These are phyloP conservation scores for Benthosema pterotum DNA, from an alignment of 2,797 vertebrate species.

Conservation along the genomic window DNA sequence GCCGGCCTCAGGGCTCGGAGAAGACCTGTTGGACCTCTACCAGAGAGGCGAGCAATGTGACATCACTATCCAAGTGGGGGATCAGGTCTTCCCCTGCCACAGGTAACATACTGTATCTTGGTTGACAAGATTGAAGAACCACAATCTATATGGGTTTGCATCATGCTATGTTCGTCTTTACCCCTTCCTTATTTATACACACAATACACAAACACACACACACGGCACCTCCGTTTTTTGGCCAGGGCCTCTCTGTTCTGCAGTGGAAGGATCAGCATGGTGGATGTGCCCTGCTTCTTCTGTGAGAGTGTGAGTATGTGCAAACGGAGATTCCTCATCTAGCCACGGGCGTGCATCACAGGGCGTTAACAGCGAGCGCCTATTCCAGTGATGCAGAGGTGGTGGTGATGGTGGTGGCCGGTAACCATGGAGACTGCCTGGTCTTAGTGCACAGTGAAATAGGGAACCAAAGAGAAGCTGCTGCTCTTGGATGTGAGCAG, in stretches of 20 bases:
- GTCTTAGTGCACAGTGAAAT: slow-evolving; percentile 37
- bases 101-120: slow-evolving; percentile 82
- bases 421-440: slow-evolving; percentile 72
- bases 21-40: slow-evolving; percentile 88
- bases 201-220: too few relatives aligned
- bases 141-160: not conserved
- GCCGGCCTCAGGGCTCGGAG: slow-evolving; percentile 86
- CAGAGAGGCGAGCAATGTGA: slow-evolving; percentile 84
- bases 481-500: slow-evolving; percentile 25
- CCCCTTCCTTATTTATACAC: too few relatives aligned
- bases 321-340: slow-evolving; percentile 19
- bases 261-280: too few relatives aligned
- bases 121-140: too few relatives aligned
- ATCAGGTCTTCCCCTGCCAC: slow-evolving; percentile 88
- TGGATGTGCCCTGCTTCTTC: too few relatives aligned
- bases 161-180: too few relatives aligned
- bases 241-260: too few relatives aligned
- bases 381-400: slow-evolving; percentile 48
- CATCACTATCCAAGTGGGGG: slow-evolving; percentile 87
- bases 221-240: too few relatives aligned
- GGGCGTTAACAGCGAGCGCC: slow-evolving; percentile 19
- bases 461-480: slow-evolving; percentile 19
- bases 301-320: too few relatives aligned
- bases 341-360: slow-evolving; percentile 20
- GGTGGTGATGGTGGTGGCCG: slow-evolving; percentile 30